A percentile compares a stretch with the other conserved stretches of the same genome.
Evolutionary conservation across 1,140 invertebrate species (phyloP).

Genomic region (Drosophila kepulauana): DNA sequence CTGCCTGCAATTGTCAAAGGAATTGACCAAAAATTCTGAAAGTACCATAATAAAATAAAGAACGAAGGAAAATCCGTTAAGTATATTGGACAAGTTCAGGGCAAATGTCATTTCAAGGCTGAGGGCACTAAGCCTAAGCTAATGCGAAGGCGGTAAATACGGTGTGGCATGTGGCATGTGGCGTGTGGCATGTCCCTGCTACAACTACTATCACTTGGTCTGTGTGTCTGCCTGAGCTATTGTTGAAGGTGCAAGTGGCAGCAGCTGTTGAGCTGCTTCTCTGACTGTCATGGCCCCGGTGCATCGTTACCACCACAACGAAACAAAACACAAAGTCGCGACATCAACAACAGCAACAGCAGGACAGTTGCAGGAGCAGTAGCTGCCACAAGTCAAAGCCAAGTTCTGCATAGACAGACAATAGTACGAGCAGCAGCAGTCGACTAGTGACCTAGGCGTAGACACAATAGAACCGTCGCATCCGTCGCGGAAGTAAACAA

Average conservation of each 20-base stretch:
- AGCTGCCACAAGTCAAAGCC: conserved; percentile 5
- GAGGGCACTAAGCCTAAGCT: conserved; percentile 9
- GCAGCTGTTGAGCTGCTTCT: conserved; percentile 46
- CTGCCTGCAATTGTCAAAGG: conserved; percentile 60
- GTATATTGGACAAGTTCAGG: conserved; percentile 62
- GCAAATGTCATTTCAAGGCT: conserved; percentile 48
- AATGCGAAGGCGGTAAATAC: conserved; percentile 16
- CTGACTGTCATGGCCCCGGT: conserved; percentile 45
- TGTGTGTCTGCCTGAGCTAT: conserved; percentile 29
- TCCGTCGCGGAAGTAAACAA: conserved; percentile 77
- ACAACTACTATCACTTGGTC: conserved; percentile 2
- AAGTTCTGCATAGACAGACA: conserved; percentile 16
- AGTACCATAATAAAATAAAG: conserved; percentile 37
- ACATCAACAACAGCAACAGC: neutral
- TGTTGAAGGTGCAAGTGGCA: conserved; percentile 65
- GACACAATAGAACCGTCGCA: conserved; percentile 53
- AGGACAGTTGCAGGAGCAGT: neutral
- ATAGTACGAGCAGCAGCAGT: conserved; percentile 6
- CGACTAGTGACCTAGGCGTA: conserved; percentile 46
- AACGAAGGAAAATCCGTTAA: conserved; percentile 41
- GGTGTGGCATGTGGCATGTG: neutral
- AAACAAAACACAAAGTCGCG: conserved; percentile 3
- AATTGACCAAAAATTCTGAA: conserved; percentile 68
- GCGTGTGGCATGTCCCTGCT: no score
- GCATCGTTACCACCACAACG: conserved; percentile 29